These are phyloP conservation scores for Stercorarius parasiticus DNA, from an alignment of 2,113 vertebrate species.

Conservation along the genomic window DNA sequence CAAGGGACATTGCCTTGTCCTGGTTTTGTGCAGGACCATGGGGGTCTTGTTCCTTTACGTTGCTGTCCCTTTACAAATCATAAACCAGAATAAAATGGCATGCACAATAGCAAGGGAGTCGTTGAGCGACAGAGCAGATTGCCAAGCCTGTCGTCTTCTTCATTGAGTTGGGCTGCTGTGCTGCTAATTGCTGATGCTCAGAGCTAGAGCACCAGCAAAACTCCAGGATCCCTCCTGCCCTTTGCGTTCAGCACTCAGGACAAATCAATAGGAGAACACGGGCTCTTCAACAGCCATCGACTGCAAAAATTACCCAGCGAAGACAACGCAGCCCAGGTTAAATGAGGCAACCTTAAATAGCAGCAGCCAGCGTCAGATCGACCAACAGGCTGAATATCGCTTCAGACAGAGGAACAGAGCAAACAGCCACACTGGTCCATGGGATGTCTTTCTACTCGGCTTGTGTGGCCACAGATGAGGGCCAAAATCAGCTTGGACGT, in stretches of 20 bases:
- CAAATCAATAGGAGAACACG: background rate
- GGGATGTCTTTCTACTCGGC: background rate
- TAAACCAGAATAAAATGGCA: background rate
- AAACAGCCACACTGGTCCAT: slow-evolving; percentile 10
- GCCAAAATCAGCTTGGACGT: background rate
- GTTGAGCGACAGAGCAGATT: background rate
- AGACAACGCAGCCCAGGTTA: slow-evolving; percentile 31
- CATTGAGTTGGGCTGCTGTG: background rate
- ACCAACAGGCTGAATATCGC: slow-evolving; percentile 25
- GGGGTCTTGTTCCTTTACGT: background rate
- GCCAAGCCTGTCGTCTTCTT: background rate
- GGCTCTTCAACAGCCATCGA: slow-evolving; percentile 23
- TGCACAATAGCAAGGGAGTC: background rate
- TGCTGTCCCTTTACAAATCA: background rate
- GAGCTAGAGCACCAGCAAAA: background rate
- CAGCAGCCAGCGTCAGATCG: slow-evolving; percentile 10
- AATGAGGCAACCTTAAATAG: slow-evolving; percentile 52
- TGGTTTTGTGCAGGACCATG: background rate
- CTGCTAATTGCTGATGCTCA: background rate
- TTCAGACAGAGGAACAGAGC: slow-evolving; percentile 49
- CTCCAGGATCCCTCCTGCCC: background rate
- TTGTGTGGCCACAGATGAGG: background rate
- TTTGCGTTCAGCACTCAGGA: background rate
- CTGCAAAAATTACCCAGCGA: background rate
- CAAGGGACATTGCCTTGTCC: background rate